Evolutionary conservation across 2,888 invertebrate genomes (phyloP), one percentile per base, ranked within the genome.

Genomic region (Coelinius sp.): DNA sequence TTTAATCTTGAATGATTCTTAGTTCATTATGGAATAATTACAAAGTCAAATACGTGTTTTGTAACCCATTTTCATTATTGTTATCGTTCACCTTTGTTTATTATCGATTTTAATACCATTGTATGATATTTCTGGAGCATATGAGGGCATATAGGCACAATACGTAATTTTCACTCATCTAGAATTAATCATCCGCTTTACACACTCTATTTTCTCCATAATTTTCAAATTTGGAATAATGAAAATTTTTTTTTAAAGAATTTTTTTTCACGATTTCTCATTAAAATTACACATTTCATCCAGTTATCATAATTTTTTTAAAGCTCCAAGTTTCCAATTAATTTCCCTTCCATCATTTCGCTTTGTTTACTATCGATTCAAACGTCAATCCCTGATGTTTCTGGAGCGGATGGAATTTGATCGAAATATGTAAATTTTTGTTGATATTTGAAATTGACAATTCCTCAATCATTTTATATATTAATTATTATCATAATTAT

Each of bases 71-170:
- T n/a, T 7, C 12, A 38, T 17, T 44, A 17, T 62, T 38, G 67
- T 31, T 63, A 52, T 17, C 8, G 22, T 14, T 22, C 67, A 14
- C 31, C 1, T 41, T 66, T 41, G 14, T 20, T 66, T 68, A 24
- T 35, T 52, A 20, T 8, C 14, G 25, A 25, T 35, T 35, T 46
- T 52, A 24, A 31, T 41, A 5, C 17, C 12, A 25, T 25, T 53
- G 53, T 53, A 14, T 53, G 25, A 53, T 10, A 8, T 53, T 27
- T n/a, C n/a, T 53, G 27, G 27, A n/a, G 53, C 27, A 53, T 12
- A 53, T 25, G n/a, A 14, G n/a, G 20, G 82, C 70, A 59, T 80
- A n/a, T 77, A 76, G 38, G 59, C 76, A 12, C 7, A 5, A 41
- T 10, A 41, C n/a, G n/a, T 12, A 41, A n/a, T n/a, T 41, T 1